Conservation (phyloP, 2,113 vertebrate genomes). For the Rhinoderma darwinii region DNA sequence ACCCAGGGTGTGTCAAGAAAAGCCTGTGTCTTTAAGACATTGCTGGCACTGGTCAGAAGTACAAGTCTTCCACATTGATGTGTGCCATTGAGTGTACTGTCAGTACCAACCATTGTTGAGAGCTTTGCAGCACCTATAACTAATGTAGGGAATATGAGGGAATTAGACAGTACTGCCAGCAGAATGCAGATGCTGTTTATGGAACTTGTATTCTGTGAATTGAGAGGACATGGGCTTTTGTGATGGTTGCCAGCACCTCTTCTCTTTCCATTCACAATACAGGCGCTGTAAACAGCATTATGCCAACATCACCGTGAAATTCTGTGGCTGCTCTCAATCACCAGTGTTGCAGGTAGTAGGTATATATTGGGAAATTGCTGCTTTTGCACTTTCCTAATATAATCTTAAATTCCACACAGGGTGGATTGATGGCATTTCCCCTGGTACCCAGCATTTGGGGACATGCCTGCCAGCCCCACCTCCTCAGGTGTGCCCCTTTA, state of each 20-base stretch:
- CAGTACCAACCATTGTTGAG: background rate
- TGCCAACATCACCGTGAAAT: background rate
- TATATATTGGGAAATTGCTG: background rate
- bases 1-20: background rate
- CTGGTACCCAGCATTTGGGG: too few relatives aligned
- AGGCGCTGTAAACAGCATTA: background rate
- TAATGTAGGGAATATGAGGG: background rate
- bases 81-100: background rate
- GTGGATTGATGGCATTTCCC: too few relatives aligned
- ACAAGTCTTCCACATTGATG: background rate
- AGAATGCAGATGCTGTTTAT: background rate
- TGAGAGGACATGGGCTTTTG: background rate
- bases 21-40: background rate
- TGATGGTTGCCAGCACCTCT: background rate
- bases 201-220: background rate
- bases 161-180: background rate
- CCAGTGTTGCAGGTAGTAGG: too few relatives aligned
- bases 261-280: background rate
- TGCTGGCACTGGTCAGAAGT: background rate
- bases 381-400: background rate
- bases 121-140: background rate
- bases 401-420: background rate
- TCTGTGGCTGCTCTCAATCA: too few relatives aligned
- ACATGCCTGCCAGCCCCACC: too few relatives aligned
- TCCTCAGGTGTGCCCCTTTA: background rate